A percentile compares a stretch with the other conserved stretches of the same genome.
These are phyloP conservation scores for Harmothoe impar DNA, from an alignment of 2,888 invertebrate genomes.

Conservation along the genomic window DNA sequence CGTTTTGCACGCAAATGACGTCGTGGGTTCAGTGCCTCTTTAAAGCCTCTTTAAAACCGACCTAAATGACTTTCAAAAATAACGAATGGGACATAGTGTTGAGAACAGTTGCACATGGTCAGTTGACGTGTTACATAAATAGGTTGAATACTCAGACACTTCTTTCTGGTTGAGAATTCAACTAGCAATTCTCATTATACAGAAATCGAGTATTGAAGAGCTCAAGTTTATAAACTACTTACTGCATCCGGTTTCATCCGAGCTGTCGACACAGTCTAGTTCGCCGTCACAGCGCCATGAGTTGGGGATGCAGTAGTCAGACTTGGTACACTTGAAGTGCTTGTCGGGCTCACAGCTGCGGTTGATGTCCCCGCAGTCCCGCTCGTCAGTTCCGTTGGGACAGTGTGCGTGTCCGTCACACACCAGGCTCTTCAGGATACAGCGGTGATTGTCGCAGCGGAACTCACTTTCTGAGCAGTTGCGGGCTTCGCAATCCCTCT, in stretches of 20 bases:
- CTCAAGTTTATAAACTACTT: background rate
- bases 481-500: conserved; percentile 68
- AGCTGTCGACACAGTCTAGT: conserved; percentile 77
- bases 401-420: conserved; percentile 70
- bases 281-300: conserved; percentile 78
- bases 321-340: conserved; percentile 35
- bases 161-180: too few relatives aligned
- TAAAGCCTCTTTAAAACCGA: too few relatives aligned
- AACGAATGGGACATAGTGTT: too few relatives aligned
- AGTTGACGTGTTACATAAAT: too few relatives aligned
- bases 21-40: too few relatives aligned
- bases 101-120: too few relatives aligned
- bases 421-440: conserved; percentile 66
- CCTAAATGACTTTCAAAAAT: too few relatives aligned
- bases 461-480: conserved; percentile 85
- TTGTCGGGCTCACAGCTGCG: conserved; percentile 1
- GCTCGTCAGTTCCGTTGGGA: conserved; percentile 67
- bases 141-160: too few relatives aligned
- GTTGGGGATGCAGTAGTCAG: conserved; percentile 72
- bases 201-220: too few relatives aligned
- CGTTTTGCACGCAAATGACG: too few relatives aligned
- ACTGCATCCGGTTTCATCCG: conserved; percentile 73
- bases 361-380: conserved; percentile 60
- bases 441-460: conserved; percentile 87
- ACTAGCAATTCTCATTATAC: too few relatives aligned